Percentiles rank a stretch among this genome's conserved stretches.
These are phyloP conservation scores for Sinocyclocheilus maitianheensis DNA, from an alignment of 2,113 vertebrate genomes.

Conservation along the genomic window DNA sequence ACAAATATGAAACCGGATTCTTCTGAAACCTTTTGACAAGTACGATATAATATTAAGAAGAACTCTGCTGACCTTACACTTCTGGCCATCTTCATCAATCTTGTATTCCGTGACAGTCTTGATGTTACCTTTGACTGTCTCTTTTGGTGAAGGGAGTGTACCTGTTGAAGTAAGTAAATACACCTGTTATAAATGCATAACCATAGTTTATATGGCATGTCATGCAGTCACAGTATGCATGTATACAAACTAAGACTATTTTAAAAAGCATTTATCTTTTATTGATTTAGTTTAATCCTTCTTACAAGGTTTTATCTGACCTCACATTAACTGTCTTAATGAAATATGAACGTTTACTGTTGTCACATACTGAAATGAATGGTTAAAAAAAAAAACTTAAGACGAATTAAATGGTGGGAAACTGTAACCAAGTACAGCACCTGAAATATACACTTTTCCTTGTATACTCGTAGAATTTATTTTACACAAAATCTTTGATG, in stretches of 20 bases:
- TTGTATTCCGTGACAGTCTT: slow-evolving; percentile 94
- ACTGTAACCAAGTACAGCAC: too few species aligned
- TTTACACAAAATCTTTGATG: too few species aligned
- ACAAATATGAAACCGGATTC: not conserved
- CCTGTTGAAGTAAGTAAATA: slow-evolving; percentile 58
- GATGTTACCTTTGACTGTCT: slow-evolving; percentile 90
- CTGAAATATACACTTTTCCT: too few species aligned
- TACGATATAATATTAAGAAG: not conserved
- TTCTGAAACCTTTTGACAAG: not conserved
- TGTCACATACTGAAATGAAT: too few species aligned
- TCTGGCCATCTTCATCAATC: slow-evolving; percentile 90
- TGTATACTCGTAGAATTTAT: too few species aligned
- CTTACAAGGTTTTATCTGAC: not conserved
- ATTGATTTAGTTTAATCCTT: too few species aligned
- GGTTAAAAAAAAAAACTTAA: too few species aligned
- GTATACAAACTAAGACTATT: not conserved
- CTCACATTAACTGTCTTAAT: not conserved
- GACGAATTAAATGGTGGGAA: too few species aligned
- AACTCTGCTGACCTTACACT: slow-evolving; percentile 81
- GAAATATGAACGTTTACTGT: not conserved
- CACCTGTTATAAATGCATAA: not conserved
- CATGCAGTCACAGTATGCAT: not conserved
- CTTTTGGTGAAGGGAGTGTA: slow-evolving; percentile 85
- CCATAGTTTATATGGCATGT: not conserved
- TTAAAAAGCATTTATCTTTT: too few species aligned